Evolutionary conservation across 2,888 invertebrate genomes (phyloP).

Genomic region (Clunio marinus): DNA sequence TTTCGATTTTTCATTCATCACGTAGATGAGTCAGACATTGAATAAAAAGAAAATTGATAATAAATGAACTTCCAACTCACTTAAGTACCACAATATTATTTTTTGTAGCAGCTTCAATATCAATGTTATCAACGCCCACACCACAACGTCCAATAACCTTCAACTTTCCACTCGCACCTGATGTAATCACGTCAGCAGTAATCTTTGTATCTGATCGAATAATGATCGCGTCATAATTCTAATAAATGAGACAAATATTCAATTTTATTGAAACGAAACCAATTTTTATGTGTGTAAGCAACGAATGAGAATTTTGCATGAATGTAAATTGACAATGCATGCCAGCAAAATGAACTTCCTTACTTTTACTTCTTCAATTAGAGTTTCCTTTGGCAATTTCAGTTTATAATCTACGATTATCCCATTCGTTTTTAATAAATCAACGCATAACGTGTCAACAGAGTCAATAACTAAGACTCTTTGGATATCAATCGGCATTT

Average conservation of each 20-base stretch:
- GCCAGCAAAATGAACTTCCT: no score
- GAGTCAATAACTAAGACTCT: conserved; percentile 90
- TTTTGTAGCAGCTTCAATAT: conserved; percentile 77
- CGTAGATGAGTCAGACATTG: no score
- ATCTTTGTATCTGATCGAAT: conserved; percentile 95
- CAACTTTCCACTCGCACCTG: conserved; percentile 60
- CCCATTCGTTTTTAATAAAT: conserved; percentile 70
- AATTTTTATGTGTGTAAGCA: no score
- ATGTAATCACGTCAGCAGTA: conserved; percentile 76
- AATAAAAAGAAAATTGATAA: no score
- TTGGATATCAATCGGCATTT: conserved; percentile 63
- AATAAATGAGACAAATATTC: no score
- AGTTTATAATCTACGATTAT: conserved; percentile 67
- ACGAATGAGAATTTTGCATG: no score
- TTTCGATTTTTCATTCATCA: no score
- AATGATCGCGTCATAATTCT: conserved; percentile 87
- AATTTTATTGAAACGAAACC: no score
- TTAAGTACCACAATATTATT: conserved; percentile 88
- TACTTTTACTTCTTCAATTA: conserved; percentile 79
- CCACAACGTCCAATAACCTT: conserved; percentile 93
- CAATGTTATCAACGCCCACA: conserved; percentile 97
- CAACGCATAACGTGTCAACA: conserved; percentile 79
- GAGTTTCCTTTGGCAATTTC: conserved; percentile 71
- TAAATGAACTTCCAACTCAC: conserved; percentile 57
- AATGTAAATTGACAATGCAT: no score